These are phyloP conservation scores for Stenoptilia bipunctidactyla DNA, from an alignment of 2,888 invertebrate genomes.

Conservation along the genomic window DNA sequence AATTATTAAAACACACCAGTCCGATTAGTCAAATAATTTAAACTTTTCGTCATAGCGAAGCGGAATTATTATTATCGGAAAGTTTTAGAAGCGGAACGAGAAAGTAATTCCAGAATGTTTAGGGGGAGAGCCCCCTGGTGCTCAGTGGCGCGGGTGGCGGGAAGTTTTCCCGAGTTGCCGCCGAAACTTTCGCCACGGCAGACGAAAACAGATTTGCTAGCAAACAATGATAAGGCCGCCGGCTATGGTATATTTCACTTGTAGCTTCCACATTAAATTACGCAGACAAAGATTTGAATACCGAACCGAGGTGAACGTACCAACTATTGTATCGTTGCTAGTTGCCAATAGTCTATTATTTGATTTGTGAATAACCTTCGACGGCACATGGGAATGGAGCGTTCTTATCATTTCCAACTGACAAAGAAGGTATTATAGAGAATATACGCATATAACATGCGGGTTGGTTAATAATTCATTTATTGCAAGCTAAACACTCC, in stretches of 20 bases:
- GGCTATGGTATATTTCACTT: constrained; percentile 1
- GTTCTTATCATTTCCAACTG: too few relatives aligned
- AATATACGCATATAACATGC: too few relatives aligned
- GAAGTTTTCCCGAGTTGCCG: constrained; percentile 43
- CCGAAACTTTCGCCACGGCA: constrained; percentile 49
- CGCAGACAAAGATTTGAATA: too few relatives aligned
- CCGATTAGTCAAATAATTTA: constrained; percentile 67
- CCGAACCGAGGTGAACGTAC: too few relatives aligned
- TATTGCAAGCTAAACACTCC: too few relatives aligned
- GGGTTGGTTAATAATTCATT: too few relatives aligned
- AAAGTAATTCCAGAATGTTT: constrained; percentile 48
- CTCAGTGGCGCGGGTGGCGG: constrained; percentile 7
- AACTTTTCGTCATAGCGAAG: constrained; percentile 60
- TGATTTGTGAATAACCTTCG: too few relatives aligned
- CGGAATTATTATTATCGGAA: constrained; percentile 65
- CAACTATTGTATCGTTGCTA: too few relatives aligned
- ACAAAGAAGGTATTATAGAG: too few relatives aligned
- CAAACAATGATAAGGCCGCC: constrained; percentile 44
- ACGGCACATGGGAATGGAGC: too few relatives aligned
- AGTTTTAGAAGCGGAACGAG: constrained; percentile 52
- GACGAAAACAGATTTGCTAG: constrained; percentile 64
- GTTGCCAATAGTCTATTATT: too few relatives aligned
- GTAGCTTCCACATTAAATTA: background rate
- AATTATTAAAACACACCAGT: constrained; percentile 58
- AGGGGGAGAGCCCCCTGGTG: constrained; percentile 19